Evolutionary conservation across 2,113 vertebrate genomes (phyloP), one percentile per base, ranked within the genome.

Genomic region (Epinephelus moara): DNA sequence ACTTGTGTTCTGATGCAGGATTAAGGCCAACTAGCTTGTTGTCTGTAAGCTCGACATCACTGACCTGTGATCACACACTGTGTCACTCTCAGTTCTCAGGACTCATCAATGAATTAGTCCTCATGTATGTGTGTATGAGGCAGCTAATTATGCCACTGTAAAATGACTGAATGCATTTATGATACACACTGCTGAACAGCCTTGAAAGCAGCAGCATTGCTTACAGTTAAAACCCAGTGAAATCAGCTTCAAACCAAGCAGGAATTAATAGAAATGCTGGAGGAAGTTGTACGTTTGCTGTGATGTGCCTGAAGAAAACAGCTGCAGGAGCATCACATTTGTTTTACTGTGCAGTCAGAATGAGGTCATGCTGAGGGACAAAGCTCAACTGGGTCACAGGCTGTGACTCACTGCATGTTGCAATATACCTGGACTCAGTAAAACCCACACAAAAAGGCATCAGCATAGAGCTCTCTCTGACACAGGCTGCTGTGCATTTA

Each of bases 361-460:
- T 83, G 89, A 91, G 92, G 90, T 89, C 91, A 90, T 37, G 88
- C 64, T 60, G 86, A 91, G 86, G 42, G 4, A 81, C 88, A 82
- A 84, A 88, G 66, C 88, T 92, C 85, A 92, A 89, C 84, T 91
- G 78, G 89, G 91, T 91, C 91, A 90, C 75, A 86, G 88, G 80
- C 85, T 85, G 90, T 92, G 89, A 90, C 72, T 90, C 91, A 89
- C 66, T 75, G 50, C 30, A 33, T 33, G 74, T 3, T 82, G 70
- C 73, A 62, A 33, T 71, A 47, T 69, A 91, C 89, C 90, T 93
- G 88, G 71, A 85, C 76, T 49, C 27, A 71, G 50, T 62, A 66
- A 73, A 73, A 71, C 78, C 57, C 53, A 40, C 78, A 66, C 71
- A 71, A 73, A 80, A 61, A 53, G 52, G 27, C 56, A 13, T 30